phyloP scores from a whole-genome alignment of 2,888 invertebrate species.

The Aspidiotus destructor region DNA sequence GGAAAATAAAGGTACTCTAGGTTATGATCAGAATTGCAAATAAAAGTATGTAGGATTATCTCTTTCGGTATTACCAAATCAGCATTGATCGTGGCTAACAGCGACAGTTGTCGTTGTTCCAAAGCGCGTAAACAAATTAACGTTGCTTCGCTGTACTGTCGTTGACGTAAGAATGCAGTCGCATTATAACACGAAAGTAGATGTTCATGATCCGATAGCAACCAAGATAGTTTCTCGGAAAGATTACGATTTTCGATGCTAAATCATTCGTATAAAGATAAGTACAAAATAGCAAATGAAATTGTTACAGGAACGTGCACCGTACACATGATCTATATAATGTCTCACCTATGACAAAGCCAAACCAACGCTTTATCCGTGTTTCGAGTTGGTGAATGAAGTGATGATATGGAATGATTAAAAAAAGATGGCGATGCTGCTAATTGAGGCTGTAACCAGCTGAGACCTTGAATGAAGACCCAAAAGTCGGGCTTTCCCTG shows the following conservation, averaged over 20 bases:
- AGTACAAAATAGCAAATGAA: neutral
- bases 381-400: constrained; percentile 44
- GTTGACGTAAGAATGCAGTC: constrained; percentile 52
- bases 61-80: constrained; percentile 43
- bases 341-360: constrained; percentile 44
- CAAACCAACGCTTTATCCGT: constrained; percentile 49
- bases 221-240: constrained; percentile 52
- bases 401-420: constrained; percentile 43
- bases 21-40: neutral
- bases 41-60: neutral
- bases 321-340: neutral
- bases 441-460: constrained; percentile 51
- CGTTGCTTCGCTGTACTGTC: constrained; percentile 51
- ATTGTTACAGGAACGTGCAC: neutral
- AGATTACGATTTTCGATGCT: constrained; percentile 51
- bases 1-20: neutral
- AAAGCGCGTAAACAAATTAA: constrained; percentile 55
- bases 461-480: constrained; percentile 51
- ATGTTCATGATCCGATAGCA: constrained; percentile 54
- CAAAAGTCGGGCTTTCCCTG: constrained; percentile 49
- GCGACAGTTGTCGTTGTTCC: constrained; percentile 52
- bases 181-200: constrained; percentile 50
- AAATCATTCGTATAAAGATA: constrained; percentile 38
- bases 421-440: constrained; percentile 44
- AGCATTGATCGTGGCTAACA: constrained; percentile 54